Evolutionary conservation across 2,888 invertebrate genomes (phyloP), one percentile per base, ranked within the genome.

Genomic region (Cordylochernes scorpioides): DNA sequence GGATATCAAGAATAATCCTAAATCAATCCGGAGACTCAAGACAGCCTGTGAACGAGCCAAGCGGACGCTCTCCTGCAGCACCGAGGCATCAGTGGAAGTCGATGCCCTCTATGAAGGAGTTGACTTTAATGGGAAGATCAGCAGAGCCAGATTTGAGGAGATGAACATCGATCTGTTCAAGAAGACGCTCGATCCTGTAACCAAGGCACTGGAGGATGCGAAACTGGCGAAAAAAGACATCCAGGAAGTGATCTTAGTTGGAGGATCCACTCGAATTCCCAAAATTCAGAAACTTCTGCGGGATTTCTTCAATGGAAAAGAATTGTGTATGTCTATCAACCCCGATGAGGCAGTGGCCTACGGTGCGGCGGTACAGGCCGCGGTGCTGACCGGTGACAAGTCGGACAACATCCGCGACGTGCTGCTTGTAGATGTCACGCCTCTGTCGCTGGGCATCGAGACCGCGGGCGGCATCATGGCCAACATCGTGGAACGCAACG

Each of bases 321-420:
- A 62, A 22, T 53, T 73, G 10, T 71, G 71, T 47, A 55, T 68
- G 21, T 68, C 68, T 26, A 71, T 73, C 46, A 72, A 73, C 46
- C 72, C 63, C 3, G 69, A 73, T 46, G 78, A 80, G 52, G 73
- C 72, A 0, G 72, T 74, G 3, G 73, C 73, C 0, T 72, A 70
- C 45, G 71, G 71, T 10, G 71, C 71, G 68, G n/a, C n/a, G n/a
- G n/a, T n/a, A n/a, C n/a, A n/a, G n/a, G n/a, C n/a, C n/a, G n/a
- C n/a, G n/a, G n/a, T 71, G 40, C 51, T 73, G 25, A 41, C 44
- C 8, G 54, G 63, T 60, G 52, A 49, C 30, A 42, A 41, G n/a
- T 45, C 45, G 21, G 47, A 48, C 5, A 44, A 42, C 5, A 71
- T 78, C 41, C 70, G 72, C 48, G 77, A 80, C 43, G 68, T 82